phyloP scores from a whole-genome alignment of 2,113 vertebrate genomes.

The Barnardius zonarius region DNA sequence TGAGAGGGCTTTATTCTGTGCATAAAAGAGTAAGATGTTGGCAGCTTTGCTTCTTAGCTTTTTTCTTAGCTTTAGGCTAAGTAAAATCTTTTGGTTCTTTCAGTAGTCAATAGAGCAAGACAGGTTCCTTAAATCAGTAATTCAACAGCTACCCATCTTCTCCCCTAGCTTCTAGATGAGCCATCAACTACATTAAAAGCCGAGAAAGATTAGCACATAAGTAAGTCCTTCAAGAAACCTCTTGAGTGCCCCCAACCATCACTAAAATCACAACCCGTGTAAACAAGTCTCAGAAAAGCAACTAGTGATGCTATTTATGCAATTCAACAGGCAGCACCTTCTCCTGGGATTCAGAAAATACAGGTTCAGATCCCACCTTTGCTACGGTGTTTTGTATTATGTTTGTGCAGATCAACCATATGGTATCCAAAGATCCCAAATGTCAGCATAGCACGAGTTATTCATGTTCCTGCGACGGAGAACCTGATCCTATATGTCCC shows the following conservation, averaged over 20 bases:
- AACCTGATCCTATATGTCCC: not conserved
- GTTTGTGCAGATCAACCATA: not conserved
- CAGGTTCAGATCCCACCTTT: not conserved
- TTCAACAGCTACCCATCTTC: not conserved
- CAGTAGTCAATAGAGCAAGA: not conserved
- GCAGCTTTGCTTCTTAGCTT: not conserved
- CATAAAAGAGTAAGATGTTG: not conserved
- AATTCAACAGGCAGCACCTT: not conserved
- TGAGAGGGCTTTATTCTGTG: not conserved
- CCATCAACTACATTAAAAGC: not conserved
- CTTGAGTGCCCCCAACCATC: not conserved
- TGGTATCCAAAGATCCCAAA: not conserved
- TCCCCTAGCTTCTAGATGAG: not conserved
- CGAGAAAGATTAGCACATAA: not conserved
- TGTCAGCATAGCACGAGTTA: not conserved
- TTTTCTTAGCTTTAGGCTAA: not conserved
- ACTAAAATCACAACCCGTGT: not conserved
- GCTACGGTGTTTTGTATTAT: not conserved
- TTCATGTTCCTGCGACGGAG: not conserved
- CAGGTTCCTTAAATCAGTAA: not conserved
- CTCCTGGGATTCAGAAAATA: not conserved
- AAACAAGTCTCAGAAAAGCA: not conserved
- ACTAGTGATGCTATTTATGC: not conserved
- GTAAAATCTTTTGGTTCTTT: not conserved
- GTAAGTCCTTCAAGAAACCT: not conserved